phyloP scores from a whole-genome alignment of 1,140 invertebrate genomes.

The Bombus turneri region DNA sequence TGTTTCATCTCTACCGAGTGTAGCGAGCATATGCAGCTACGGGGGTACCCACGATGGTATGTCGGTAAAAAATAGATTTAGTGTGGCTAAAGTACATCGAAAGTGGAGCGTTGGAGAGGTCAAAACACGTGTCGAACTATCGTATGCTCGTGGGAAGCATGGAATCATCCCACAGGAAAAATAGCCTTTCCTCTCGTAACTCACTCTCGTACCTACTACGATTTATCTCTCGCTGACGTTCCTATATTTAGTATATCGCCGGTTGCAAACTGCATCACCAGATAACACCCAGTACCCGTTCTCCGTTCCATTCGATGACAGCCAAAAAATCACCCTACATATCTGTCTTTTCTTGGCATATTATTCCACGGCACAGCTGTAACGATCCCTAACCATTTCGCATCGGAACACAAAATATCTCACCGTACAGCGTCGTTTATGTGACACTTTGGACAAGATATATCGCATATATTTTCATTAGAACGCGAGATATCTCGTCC shows the following conservation, averaged over 20 bases:
- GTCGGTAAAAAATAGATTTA: slow-evolving; percentile 57
- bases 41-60: not conserved
- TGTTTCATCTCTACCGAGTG: slow-evolving; percentile 28
- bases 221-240: slow-evolving; percentile 27
- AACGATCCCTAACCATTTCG: not conserved
- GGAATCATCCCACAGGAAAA: slow-evolving; percentile 24
- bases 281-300: slow-evolving; percentile 18
- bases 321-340: not conserved
- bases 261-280: not conserved
- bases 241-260: slow-evolving; percentile 49
- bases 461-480: no score
- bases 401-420: no score
- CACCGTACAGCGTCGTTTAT: no score
- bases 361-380: not conserved
- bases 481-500: no score
- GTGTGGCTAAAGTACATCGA: not conserved
- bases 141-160: slow-evolving; percentile 43
- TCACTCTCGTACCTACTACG: slow-evolving; percentile 11
- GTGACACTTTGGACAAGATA: no score
- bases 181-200: slow-evolving; percentile 25
- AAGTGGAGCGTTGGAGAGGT: not conserved
- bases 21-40: slow-evolving; percentile 10
- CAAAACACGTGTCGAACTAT: slow-evolving; percentile 47
- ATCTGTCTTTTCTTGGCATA: not conserved
- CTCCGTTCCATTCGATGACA: not conserved